phyloP scores from a whole-genome alignment of 2,888 invertebrate genomes.

The Habrosyne pyritoides region DNA sequence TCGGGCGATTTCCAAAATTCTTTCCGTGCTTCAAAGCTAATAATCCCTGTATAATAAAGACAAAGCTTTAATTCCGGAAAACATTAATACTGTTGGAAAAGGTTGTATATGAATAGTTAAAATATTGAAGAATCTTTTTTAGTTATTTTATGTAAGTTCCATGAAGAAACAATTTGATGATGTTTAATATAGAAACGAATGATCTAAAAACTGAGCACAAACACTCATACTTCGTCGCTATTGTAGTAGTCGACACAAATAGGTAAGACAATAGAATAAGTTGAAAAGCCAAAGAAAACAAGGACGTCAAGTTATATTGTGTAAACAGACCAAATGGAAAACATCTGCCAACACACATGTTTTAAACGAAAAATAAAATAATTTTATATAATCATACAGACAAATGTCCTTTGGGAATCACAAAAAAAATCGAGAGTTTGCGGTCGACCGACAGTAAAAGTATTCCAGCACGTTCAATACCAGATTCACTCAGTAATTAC shows the following conservation, averaged over 20 bases:
- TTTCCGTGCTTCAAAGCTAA: too few species aligned
- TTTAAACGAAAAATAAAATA: conserved; percentile 22
- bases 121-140: too few species aligned
- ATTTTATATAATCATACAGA: conserved; percentile 24
- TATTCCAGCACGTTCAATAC: conserved; percentile 53
- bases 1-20: too few species aligned
- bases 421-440: conserved; percentile 68
- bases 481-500: conserved; percentile 63
- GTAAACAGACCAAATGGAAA: conserved; percentile 25
- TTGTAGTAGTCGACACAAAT: conserved; percentile 10
- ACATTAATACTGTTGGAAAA: too few species aligned
- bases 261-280: conserved; percentile 5
- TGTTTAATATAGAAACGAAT: not conserved
- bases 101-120: too few species aligned
- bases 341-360: conserved; percentile 31
- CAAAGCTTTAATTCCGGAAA: too few species aligned
- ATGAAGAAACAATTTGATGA: not conserved
- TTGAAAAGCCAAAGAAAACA: conserved; percentile 18
- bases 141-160: not conserved
- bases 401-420: conserved; percentile 22
- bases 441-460: conserved; percentile 55
- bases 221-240: not conserved
- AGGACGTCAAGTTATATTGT: conserved; percentile 9
- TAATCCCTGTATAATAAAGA: too few species aligned
- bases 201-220: not conserved